Conservation (phyloP, 2,888 invertebrate genomes). For the Lamproptera curius region DNA sequence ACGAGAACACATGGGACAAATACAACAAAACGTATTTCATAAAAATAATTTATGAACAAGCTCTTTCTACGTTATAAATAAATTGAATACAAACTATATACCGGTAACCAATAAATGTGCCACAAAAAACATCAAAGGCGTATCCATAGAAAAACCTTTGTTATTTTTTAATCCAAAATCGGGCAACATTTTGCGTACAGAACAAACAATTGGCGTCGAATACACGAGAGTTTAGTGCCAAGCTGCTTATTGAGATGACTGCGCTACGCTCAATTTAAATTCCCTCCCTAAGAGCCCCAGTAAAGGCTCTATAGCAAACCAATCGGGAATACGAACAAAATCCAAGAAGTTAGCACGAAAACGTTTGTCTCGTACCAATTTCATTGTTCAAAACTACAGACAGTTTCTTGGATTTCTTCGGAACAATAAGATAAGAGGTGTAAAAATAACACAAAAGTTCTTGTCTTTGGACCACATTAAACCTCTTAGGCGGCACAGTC, state of each 20-base stretch:
- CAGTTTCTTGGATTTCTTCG: conserved; percentile 20
- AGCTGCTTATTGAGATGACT: conserved; percentile 68
- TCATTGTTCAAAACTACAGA: conserved; percentile 19
- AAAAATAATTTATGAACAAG: too few species aligned
- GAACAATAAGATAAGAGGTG: not conserved
- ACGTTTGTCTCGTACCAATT: conserved; percentile 12
- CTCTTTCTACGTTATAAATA: too few species aligned
- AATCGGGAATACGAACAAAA: conserved; percentile 19
- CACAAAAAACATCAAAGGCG: too few species aligned
- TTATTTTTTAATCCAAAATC: conserved; percentile 38
- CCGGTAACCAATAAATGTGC: too few species aligned
- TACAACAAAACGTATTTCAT: too few species aligned
- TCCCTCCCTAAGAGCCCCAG: conserved; percentile 30
- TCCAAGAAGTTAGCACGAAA: conserved; percentile 8
- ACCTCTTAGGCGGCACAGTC: too few species aligned
- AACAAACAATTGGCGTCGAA: conserved; percentile 65
- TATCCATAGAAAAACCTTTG: conserved; percentile 31
- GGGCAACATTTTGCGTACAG: conserved; percentile 52
- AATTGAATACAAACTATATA: too few species aligned
- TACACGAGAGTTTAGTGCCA: conserved; percentile 62
- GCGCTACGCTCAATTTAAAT: conserved; percentile 54
- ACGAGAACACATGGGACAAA: too few species aligned
- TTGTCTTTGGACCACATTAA: too few species aligned
- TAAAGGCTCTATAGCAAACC: conserved; percentile 13
- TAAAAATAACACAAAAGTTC: too few species aligned